phyloP scores from a whole-genome alignment of 2,888 invertebrate species.

The Pharmacophagus antenor region DNA sequence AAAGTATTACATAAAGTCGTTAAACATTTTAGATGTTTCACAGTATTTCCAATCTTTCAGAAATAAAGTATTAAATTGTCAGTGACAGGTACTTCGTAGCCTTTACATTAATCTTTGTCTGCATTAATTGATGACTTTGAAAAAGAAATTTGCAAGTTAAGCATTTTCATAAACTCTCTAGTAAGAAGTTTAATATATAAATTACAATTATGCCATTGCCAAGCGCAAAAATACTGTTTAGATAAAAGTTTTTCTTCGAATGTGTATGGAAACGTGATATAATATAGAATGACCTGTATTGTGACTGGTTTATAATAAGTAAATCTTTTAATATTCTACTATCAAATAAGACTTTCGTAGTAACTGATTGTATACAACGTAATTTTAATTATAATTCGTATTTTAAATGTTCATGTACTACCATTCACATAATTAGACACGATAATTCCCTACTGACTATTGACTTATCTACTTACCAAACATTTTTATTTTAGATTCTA shows the following conservation, averaged over 20 bases:
- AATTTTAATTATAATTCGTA: slow-evolving; percentile 15
- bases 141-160: slow-evolving; percentile 28
- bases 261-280: slow-evolving; percentile 41
- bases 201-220: slow-evolving; percentile 46
- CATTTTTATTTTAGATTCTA: too few species aligned
- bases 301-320: slow-evolving; percentile 40
- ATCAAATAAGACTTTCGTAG: slow-evolving; percentile 23
- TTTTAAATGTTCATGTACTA: slow-evolving; percentile 6
- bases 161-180: slow-evolving; percentile 1
- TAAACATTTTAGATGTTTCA: not conserved
- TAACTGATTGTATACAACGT: slow-evolving; percentile 21
- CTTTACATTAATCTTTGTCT: slow-evolving; percentile 32
- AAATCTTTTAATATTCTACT: slow-evolving; percentile 31
- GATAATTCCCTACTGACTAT: not conserved
- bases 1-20: not conserved
- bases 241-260: slow-evolving; percentile 41
- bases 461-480: not conserved
- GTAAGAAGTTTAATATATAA: slow-evolving; percentile 28
- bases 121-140: slow-evolving; percentile 39
- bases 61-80: not conserved
- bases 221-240: slow-evolving; percentile 41
- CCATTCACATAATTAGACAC: slow-evolving; percentile 11
- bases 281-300: slow-evolving; percentile 38
- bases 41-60: not conserved
- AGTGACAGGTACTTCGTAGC: not conserved